Evolutionary conservation across 2,797 vertebrate genomes (phyloP).

Genomic region (Urocyon cinereoargenteus): DNA sequence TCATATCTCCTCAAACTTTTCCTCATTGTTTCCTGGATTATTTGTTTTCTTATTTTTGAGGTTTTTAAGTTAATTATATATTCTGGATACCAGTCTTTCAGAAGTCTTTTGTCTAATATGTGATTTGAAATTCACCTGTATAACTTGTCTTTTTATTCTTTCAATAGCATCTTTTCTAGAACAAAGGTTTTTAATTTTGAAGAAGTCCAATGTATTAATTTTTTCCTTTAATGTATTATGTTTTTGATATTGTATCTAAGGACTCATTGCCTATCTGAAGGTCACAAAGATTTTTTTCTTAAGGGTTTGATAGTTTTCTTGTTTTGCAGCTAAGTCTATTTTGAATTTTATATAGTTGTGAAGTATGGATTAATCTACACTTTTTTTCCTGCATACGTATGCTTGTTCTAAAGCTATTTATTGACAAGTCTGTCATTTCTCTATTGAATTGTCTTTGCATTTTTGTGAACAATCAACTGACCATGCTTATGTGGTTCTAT

Average conservation of each 20-base stretch:
- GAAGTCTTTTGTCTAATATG: not conserved
- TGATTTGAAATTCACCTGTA: not conserved
- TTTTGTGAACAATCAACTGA: not conserved
- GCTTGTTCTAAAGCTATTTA: not conserved
- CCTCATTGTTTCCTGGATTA: not conserved
- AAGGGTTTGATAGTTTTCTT: not conserved
- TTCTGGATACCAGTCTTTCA: not conserved
- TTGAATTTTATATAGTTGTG: not conserved
- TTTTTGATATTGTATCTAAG: not conserved
- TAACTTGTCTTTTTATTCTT: not conserved
- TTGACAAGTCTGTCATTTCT: not conserved
- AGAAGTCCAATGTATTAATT: not conserved
- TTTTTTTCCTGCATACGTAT: not conserved
- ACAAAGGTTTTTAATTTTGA: not conserved
- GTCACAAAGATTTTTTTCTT: not conserved
- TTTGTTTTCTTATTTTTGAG: not conserved
- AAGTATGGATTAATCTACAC: not conserved
- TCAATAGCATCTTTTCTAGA: not conserved
- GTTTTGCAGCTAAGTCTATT: not conserved
- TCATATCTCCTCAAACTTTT: not conserved
- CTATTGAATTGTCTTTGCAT: not conserved
- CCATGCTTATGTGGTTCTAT: not conserved
- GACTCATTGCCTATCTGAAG: not conserved
- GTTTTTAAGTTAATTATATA: not conserved
- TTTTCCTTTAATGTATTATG: not conserved